Evolutionary conservation across 2,113 vertebrate species (phyloP).

Genomic region (Strix uralensis): DNA sequence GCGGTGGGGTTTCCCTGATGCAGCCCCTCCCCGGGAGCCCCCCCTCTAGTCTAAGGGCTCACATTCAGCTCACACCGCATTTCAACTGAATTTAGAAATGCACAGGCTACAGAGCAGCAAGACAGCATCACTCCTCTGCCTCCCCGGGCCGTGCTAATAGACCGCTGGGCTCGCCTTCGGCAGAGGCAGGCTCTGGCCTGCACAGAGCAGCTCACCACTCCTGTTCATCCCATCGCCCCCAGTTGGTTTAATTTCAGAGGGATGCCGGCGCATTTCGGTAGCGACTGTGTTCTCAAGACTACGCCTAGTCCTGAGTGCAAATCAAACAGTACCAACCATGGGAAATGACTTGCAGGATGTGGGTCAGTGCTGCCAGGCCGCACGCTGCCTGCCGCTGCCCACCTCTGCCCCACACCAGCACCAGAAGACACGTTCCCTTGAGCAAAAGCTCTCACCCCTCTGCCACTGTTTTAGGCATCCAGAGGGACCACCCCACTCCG

Average conservation of each 20-base stretch:
- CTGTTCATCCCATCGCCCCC: rapidly evolving
- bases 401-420: neutral
- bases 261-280: neutral
- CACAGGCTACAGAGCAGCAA: neutral
- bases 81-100: neutral
- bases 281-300: neutral
- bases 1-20: rapidly evolving
- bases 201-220: neutral
- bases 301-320: rapidly evolving
- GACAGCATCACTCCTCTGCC: neutral
- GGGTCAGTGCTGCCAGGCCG: neutral
- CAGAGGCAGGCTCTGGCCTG: neutral
- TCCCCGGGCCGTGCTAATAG: rapidly evolving
- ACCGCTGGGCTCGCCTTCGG: rapidly evolving
- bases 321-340: rapidly evolving
- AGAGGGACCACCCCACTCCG: neutral
- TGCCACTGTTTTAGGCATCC: neutral
- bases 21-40: neutral
- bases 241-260: neutral
- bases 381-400: neutral
- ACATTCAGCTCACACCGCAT: rapidly evolving
- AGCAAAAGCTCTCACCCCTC: neutral
- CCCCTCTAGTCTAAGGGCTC: neutral
- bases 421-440: neutral
- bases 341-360: rapidly evolving